Evolutionary conservation across 2,888 invertebrate genomes (phyloP).

Genomic region (Barypeithes pellucidus): DNA sequence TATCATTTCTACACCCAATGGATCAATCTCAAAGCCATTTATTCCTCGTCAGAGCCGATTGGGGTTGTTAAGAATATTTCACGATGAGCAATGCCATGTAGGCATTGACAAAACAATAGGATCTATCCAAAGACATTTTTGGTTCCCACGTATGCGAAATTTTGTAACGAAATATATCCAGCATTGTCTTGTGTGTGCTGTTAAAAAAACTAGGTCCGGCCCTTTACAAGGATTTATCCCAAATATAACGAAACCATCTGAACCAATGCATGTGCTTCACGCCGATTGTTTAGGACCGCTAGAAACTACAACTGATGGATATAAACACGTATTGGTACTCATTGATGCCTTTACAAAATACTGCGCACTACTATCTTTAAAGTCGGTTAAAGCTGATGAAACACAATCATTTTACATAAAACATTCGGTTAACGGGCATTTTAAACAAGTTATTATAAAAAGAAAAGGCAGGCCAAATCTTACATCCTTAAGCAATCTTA

Average conservation of each 20-base stretch:
- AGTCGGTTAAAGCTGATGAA: slow-evolving; percentile 52
- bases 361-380: slow-evolving; percentile 50
- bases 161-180: slow-evolving; percentile 53
- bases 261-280: slow-evolving; percentile 48
- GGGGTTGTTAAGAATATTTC: slow-evolving; percentile 56
- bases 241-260: slow-evolving; percentile 46
- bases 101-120: slow-evolving; percentile 55
- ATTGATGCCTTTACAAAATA: slow-evolving; percentile 56
- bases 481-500: too few relatives aligned
- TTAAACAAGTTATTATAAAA: too few relatives aligned
- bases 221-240: slow-evolving; percentile 49
- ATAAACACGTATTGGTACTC: slow-evolving; percentile 50
- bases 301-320: slow-evolving; percentile 43
- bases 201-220: slow-evolving; percentile 44
- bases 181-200: slow-evolving; percentile 52
- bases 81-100: slow-evolving; percentile 57
- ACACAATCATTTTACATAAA: too few relatives aligned
- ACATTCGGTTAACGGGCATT: too few relatives aligned
- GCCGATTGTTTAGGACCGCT: slow-evolving; percentile 49
- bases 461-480: too few relatives aligned
- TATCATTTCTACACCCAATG: slow-evolving; percentile 20
- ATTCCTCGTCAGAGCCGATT: slow-evolving; percentile 54
- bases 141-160: slow-evolving; percentile 46
- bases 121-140: slow-evolving; percentile 51
- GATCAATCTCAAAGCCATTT: slow-evolving; percentile 39